Base-by-base conservation (phyloP, 2,888 invertebrate species). In the Apotomis capreana region DNA sequence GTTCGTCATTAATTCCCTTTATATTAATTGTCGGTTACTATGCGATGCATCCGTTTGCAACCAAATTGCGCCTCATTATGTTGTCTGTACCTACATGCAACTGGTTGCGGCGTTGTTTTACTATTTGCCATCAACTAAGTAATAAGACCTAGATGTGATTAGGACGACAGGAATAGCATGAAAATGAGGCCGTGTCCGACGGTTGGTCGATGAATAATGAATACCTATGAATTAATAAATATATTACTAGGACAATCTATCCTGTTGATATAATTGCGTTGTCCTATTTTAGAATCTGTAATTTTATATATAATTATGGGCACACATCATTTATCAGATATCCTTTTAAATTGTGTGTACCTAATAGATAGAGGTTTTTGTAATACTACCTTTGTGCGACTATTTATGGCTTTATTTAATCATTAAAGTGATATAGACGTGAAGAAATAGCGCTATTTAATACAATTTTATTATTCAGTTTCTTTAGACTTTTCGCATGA, bases 11-110 rank as follows among this genome's bases (percentile, higher is more conserved):
- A 85, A 87, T 87, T 84, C 84, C 79, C 80, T 83, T 85, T 82
- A 82, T 83, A 86, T 87, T 90, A 89, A 90, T 90, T 87, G 87
- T 85, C 79, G 82, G 85, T 84, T 86, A 85, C 84, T 87, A 86
- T 85, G 84, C 82, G 79, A 78, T 77, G 83, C 88, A 89, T 91
- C 88, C 89, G 87, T 86, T 89, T 84, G 83, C 79, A 79, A 79
- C 82, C 76, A 86, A 86, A 84, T 85, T 80, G 84, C 85, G 87
- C 83, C 85, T 88, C 82, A 86, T 90, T 89, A 87, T 82, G 81
- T 83, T 83, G 85, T 83, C 83, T 76, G 78, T 84, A 74, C 80
- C 78, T 74, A 76, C 74, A 74, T 74, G 77, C 74, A 74, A 75
- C 75, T 77, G 76, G 78, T 78, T 74, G 74, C 75, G 74, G 70